phyloP scores from a whole-genome alignment of 2,113 vertebrate genomes.

The Oryzias woworae region DNA sequence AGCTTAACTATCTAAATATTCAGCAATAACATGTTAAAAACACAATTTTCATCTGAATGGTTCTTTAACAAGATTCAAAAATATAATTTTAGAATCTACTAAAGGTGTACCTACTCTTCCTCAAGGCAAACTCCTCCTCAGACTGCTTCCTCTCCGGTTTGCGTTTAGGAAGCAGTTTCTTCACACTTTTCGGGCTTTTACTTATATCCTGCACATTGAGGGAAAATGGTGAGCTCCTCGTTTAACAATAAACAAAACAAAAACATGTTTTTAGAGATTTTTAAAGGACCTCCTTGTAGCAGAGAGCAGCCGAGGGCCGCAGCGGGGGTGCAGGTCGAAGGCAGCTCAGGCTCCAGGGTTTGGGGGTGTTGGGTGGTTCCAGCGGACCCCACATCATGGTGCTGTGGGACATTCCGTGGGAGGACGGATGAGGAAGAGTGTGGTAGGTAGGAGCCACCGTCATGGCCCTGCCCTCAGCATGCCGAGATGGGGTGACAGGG shows the following conservation, averaged over 20 bases:
- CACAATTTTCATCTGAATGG: too few species aligned
- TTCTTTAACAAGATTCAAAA: too few species aligned
- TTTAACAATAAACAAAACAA: background rate
- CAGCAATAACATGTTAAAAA: too few species aligned
- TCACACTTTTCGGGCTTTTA: constrained; percentile 99
- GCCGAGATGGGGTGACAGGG: constrained; percentile 91
- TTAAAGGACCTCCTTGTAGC: constrained; percentile 94
- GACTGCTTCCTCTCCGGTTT: constrained; percentile 97
- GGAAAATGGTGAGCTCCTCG: background rate
- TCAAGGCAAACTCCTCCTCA: constrained; percentile 94
- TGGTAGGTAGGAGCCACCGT: constrained; percentile 93
- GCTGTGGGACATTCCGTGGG: constrained; percentile 91
- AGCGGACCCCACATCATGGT: constrained; percentile 96
- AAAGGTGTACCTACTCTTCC: constrained; percentile 86
- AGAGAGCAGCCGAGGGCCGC: constrained; percentile 94
- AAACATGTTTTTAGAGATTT: background rate
- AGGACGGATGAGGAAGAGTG: constrained; percentile 94
- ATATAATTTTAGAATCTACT: too few species aligned
- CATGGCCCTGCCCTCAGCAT: constrained; percentile 88
- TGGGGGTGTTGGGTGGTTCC: constrained; percentile 95
- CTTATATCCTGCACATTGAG: constrained; percentile 86
- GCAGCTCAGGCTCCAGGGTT: constrained; percentile 98
- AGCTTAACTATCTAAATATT: too few species aligned
- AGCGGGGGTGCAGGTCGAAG: constrained; percentile 91
- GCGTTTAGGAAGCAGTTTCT: constrained; percentile 96